Conservation (phyloP, 2,113 vertebrate genomes). For the Cathartes aura region DNA sequence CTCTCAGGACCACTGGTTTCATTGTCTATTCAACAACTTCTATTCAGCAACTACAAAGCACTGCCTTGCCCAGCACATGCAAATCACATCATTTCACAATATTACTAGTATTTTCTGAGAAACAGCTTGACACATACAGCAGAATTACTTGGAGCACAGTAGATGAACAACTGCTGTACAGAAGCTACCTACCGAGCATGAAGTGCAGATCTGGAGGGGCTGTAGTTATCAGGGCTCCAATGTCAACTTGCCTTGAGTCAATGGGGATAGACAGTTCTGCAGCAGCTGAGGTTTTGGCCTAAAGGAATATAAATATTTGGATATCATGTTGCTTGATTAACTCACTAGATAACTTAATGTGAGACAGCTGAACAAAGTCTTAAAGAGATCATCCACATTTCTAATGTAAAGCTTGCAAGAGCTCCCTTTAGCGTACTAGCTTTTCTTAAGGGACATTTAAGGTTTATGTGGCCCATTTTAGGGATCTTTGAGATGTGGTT, state of each 20-base stretch:
- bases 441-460: neutral
- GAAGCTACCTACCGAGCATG: fast-evolving
- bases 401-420: neutral
- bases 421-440: neutral
- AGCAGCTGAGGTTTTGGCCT: slow-evolving; percentile 22
- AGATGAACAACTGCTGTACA: neutral
- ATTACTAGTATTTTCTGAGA: neutral
- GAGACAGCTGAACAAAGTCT: neutral
- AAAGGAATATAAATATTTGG: slow-evolving; percentile 5
- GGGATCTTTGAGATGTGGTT: neutral
- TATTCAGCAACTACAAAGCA: neutral
- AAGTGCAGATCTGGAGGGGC: neutral
- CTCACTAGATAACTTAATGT: neutral
- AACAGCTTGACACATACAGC: neutral
- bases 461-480: neutral
- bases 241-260: neutral
- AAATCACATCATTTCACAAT: neutral
- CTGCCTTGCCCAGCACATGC: neutral
- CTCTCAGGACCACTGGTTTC: neutral
- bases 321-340: neutral
- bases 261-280: neutral
- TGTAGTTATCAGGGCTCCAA: neutral
- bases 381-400: neutral
- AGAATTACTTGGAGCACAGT: neutral
- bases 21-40: neutral